A percentile compares a stretch with the other conserved stretches of the same genome.
These are phyloP conservation scores for Leptonema lineaticorne DNA, from an alignment of 1,140 invertebrate species.

Conservation along the genomic window DNA sequence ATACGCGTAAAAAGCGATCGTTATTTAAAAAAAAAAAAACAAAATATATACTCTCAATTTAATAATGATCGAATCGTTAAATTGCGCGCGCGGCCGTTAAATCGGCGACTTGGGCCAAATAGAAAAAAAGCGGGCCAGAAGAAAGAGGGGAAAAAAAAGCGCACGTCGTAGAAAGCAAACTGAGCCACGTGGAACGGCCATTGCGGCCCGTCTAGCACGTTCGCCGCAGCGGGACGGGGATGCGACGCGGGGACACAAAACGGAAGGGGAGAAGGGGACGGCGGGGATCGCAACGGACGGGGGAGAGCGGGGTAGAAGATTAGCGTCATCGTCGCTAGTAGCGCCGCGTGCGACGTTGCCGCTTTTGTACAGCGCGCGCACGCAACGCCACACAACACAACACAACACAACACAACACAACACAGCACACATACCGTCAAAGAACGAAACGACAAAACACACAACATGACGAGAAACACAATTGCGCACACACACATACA, in stretches of 20 bases:
- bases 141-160: no score
- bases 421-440: background rate
- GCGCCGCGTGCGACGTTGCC: conserved; percentile 49
- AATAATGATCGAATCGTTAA: no score
- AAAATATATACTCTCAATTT: no score
- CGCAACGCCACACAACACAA: conserved; percentile 29
- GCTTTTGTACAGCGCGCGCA: conserved; percentile 47
- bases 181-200: background rate
- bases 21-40: no score
- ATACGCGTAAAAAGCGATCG: no score
- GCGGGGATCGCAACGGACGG: conserved; percentile 40
- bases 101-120: no score
- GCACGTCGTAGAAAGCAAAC: no score
- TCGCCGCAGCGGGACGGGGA: background rate
- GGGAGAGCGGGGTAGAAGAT: conserved; percentile 48
- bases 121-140: no score
- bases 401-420: background rate
- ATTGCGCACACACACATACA: no score
- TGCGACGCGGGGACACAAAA: background rate
- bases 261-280: background rate
- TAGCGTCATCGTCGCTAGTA: conserved; percentile 50
- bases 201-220: background rate
- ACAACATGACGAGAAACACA: no score
- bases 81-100: no score
- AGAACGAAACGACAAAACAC: no score